Evolutionary conservation across 2,797 vertebrate species (phyloP), one percentile per base, ranked within the genome.

Genomic region (Chloroceryle amazona): DNA sequence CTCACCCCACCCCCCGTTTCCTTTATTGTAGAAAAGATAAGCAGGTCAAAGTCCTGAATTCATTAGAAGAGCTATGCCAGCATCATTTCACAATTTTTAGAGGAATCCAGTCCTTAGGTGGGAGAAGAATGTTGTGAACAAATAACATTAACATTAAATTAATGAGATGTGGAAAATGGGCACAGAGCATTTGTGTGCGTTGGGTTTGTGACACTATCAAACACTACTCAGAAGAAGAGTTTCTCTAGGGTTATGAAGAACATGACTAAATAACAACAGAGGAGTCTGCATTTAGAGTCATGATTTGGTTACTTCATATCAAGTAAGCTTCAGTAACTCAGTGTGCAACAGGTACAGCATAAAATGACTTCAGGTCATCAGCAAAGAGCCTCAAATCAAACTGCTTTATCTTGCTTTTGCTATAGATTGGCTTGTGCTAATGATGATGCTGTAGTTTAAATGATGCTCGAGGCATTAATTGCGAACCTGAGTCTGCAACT

Each of bases 1-100:
- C 7, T 25, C 14, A 13, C 18, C 8, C 31, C 1, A 1, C 49
- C 14, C 19, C 20, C 31, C 1, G 1, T 23, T 75, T 18, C 15
- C 15, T 13, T 78, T 88, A 44, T 88, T 75, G 88, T 39, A 65
- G 28, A 25, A 25, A 67, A 80, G 46, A 26, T 44, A 87, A 76
- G 54, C 16, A 65, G 70, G 16, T 89, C 55, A 7, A 82, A 87
- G 89, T 63, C 44, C 41, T 51, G 67, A 51, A 44, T 82, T 80
- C 2, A 0, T 66, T 71, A 47, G 29, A 61, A 85, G 33, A 47
- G 19, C 25, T 55, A 3, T 16, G 8, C 67, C 42, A 52, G 60
- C 37, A 57, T 54, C 1, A 60, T 60, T 82, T 63, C 12, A 10
- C 52, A 76, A 20, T 67, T 82, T 84, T 82, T 91, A 33, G 33